Percentiles rank a stretch among this genome's conserved stretches.
Conservation (phyloP, 2,797 vertebrate species). For the Epinephelus malabaricus region DNA sequence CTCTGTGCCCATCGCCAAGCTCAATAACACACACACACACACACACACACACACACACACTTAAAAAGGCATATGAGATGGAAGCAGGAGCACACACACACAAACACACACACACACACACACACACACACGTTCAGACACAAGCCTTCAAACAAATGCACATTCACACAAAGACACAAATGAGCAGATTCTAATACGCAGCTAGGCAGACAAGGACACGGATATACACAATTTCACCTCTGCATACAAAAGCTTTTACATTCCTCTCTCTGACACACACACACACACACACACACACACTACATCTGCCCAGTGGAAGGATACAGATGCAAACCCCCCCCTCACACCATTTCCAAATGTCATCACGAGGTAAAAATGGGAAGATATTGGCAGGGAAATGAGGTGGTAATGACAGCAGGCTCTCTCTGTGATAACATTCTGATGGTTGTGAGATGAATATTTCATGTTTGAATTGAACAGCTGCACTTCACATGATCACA, state of each 20-base stretch:
- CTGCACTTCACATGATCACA: conserved; percentile 7
- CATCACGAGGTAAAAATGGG: conserved; percentile 27
- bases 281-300: not conserved
- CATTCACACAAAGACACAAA: conserved; percentile 9
- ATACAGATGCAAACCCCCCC: not conserved
- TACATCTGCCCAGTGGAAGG: not conserved
- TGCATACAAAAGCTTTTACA: conserved; percentile 15
- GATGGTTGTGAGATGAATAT: conserved; percentile 11
- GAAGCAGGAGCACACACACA: not conserved
- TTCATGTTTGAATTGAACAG: conserved; percentile 37
- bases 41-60: conserved; percentile 1
- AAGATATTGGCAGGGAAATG: conserved; percentile 39
- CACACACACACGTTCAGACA: not conserved
- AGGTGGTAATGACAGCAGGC: conserved; percentile 29
- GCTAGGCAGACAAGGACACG: not conserved
- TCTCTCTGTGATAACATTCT: conserved; percentile 20
- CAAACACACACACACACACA: conserved; percentile 5
- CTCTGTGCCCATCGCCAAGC: conserved; percentile 37
- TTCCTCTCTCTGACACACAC: not conserved
- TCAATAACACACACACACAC: conserved; percentile 25
- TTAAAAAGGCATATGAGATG: conserved; percentile 19
- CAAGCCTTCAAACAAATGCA: conserved; percentile 14
- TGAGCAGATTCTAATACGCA: not conserved
- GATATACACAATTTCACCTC: not conserved
- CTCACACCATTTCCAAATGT: conserved; percentile 23